Base-by-base conservation (phyloP, 2,113 vertebrate genomes). In the Hypomesus transpacificus region DNA sequence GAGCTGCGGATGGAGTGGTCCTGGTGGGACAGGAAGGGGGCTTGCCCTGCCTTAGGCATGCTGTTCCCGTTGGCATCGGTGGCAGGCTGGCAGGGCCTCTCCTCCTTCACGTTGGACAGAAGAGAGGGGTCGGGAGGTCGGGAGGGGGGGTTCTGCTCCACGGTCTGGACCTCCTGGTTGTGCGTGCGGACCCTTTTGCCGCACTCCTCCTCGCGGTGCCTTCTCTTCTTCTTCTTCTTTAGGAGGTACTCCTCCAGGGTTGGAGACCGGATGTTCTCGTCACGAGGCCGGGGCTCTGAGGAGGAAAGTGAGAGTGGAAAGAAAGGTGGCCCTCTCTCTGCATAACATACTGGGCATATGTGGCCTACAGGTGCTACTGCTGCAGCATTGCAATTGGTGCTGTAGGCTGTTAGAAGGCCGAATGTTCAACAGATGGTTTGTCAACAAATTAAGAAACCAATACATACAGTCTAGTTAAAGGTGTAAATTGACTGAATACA, bases 141-240 rank as follows among this genome's bases (percentile, higher is more conserved):
- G 56, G 75, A 69, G 87, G 82, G 84, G 76, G 91, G 92, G 21
- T 91, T 89, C 3, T 93, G 93, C 1, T 92, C 86, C n/a, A 94
- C 88, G 0, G 97, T 99, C 89, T 99, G 97, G 63, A 97, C 95
- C 57, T 95, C 95, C 66, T 96, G 98, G 89, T 94, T 94, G 86
- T 95, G 95, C 89, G 92, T 84, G 86, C 93, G 74, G 53, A 95
- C 87, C 54, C 93, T 94, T 73, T 93, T 95, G 16, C 90, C 88
- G 21, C 91, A 90, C 76, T 95, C 87, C 0, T 96, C 96, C 84
- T 97, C 95, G 26, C 93, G 91, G 51, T 96, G 95, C 91, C 94
- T 94, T 92, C 93, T 96, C 92, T 97, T 98, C 91, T 97, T 98
- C 91, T 96, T 98, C 91, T 96, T 98, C 92, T 95, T 97, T 79